phyloP scores from a whole-genome alignment of 2,888 invertebrate genomes.

The Bedellia somnulentella region DNA sequence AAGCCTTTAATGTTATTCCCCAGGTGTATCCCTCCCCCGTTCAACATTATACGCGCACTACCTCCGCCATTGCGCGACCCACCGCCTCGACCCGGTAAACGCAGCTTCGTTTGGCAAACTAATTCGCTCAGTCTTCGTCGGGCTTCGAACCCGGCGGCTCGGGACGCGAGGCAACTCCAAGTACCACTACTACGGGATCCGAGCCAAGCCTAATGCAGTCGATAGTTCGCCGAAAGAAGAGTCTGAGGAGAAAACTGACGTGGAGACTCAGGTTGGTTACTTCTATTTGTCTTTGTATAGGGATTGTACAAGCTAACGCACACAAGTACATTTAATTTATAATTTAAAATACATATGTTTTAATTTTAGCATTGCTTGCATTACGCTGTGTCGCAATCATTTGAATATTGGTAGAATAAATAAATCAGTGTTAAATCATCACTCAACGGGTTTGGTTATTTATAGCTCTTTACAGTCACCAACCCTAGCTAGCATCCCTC shows the following conservation, averaged over 20 bases:
- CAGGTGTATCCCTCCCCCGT: conserved; percentile 83
- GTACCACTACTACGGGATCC: conserved; percentile 99
- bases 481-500: no score
- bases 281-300: not conserved
- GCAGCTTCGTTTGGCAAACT: conserved; percentile 99
- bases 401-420: no score
- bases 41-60: conserved; percentile 97
- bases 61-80: conserved; percentile 88
- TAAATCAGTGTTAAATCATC: no score
- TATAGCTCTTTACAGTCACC: no score
- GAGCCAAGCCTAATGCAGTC: conserved; percentile 88
- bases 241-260: conserved; percentile 1
- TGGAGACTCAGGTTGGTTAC: not conserved
- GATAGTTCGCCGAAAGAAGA: conserved; percentile 58
- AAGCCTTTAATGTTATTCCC: no score
- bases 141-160: conserved; percentile 89
- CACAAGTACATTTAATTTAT: no score
- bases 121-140: conserved; percentile 96
- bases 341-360: no score
- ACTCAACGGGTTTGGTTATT: no score
- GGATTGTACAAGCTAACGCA: not conserved
- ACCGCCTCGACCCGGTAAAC: conserved; percentile 97
- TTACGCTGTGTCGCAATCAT: no score
- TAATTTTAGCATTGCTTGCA: no score
- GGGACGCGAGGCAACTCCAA: conserved; percentile 98